Percentiles rank a stretch among this genome's conserved stretches.
Evolutionary conservation across 1,140 invertebrate species (phyloP).

Genomic region (Platyscapa corneri): DNA sequence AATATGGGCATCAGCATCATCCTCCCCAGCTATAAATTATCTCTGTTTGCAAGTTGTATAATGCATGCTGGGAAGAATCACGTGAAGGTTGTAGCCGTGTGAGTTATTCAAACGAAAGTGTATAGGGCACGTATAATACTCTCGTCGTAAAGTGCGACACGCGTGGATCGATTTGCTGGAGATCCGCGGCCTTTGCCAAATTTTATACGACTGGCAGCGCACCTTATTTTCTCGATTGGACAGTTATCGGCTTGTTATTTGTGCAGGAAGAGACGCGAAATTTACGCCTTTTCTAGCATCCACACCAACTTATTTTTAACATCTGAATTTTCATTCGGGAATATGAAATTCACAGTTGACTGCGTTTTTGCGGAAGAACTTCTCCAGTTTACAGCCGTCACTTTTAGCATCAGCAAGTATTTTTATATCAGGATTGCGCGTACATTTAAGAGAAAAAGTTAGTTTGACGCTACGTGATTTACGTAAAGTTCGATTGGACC

Average conservation of each 20-base stretch:
- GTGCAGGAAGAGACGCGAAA: neutral
- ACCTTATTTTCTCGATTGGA: neutral
- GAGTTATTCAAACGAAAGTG: slow-evolving; percentile 35
- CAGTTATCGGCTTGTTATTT: slow-evolving; percentile 24
- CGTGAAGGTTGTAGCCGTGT: neutral
- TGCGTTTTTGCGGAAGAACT: neutral
- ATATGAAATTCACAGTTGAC: neutral
- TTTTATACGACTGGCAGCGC: neutral
- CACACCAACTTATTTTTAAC: neutral
- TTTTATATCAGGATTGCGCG: neutral
- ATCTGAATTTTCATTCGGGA: slow-evolving; percentile 1
- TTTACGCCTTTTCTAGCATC: neutral
- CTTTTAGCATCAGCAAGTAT: neutral
- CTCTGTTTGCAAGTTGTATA: neutral
- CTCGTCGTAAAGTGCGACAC: slow-evolving; percentile 3
- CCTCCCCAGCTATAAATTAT: neutral
- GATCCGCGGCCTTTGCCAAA: neutral
- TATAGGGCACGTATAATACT: neutral
- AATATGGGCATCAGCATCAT: neutral
- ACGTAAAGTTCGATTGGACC: neutral
- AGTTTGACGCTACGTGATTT: neutral
- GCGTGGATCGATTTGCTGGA: neutral
- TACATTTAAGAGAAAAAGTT: neutral
- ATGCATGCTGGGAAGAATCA: neutral
- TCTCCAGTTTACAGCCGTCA: neutral